Evolutionary conservation across 2,113 vertebrate genomes (phyloP).

Genomic region (Camelus dromedarius): DNA sequence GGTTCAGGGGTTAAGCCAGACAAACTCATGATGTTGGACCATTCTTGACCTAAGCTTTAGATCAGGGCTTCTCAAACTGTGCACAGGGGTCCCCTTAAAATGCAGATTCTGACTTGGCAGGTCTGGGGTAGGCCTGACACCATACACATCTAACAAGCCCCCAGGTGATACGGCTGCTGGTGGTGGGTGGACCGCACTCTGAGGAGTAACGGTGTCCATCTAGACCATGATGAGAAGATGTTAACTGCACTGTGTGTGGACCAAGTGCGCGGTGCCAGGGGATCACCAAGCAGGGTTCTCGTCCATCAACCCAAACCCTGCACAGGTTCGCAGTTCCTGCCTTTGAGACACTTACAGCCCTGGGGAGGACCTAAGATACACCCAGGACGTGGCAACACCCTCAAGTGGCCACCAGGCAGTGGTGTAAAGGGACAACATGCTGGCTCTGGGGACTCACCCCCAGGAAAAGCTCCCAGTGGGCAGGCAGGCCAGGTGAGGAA

Average conservation of each 20-base stretch:
- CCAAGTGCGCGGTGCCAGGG: accelerated
- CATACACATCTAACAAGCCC: not conserved
- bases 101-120: not conserved
- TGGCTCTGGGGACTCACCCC: not conserved
- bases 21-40: not conserved
- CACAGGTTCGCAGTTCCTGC: not conserved
- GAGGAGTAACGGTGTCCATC: not conserved
- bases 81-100: not conserved
- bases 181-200: accelerated
- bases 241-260: not conserved
- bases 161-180: not conserved
- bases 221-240: accelerated
- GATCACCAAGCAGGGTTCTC: not conserved
- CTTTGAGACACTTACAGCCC: not conserved
- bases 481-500: not conserved
- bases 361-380: not conserved
- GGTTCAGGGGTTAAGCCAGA: not conserved
- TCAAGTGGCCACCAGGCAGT: not conserved
- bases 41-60: not conserved
- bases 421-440: not conserved
- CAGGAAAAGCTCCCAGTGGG: not conserved
- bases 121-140: not conserved
- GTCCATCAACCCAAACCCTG: not conserved
- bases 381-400: not conserved
- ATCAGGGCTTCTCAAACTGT: not conserved